Conservation (phyloP, 2,888 invertebrate species). For the Nycteola revayana region DNA sequence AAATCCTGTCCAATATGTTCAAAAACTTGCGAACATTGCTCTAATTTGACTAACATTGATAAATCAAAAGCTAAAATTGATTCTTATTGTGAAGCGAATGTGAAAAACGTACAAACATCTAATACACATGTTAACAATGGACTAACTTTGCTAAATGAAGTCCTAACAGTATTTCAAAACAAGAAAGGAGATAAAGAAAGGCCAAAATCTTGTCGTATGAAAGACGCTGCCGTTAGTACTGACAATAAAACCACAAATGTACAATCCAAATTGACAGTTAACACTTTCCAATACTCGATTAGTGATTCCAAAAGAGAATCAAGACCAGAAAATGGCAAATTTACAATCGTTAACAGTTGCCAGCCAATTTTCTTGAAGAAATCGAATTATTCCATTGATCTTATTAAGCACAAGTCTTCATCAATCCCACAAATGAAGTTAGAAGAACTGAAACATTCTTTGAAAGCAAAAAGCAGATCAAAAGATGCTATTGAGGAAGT, state of each 20-base stretch:
- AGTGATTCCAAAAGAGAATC: conserved; percentile 33
- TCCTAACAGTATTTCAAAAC: conserved; percentile 61
- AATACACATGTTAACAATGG: conserved; percentile 48
- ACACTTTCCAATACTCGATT: conserved; percentile 52
- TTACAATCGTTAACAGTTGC: conserved; percentile 44
- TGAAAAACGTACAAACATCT: conserved; percentile 52
- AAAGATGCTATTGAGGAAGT: conserved; percentile 70
- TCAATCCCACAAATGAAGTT: conserved; percentile 73
- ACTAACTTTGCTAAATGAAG: conserved; percentile 61
- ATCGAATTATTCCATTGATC: conserved; percentile 38
- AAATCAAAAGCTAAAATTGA: conserved; percentile 12
- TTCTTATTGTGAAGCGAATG: conserved; percentile 11
- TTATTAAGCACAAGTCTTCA: conserved; percentile 62
- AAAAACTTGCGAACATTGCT: conserved; percentile 20
- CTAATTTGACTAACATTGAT: conserved; percentile 6
- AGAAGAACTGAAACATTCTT: conserved; percentile 60
- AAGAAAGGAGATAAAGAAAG: conserved; percentile 45
- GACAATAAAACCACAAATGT: conserved; percentile 29
- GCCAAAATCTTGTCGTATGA: conserved; percentile 39
- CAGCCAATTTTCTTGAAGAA: conserved; percentile 41
- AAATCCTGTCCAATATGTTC: conserved; percentile 48
- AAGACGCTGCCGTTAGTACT: conserved; percentile 55
- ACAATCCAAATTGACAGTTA: conserved; percentile 30
- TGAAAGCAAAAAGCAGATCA: conserved; percentile 57
- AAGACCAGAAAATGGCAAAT: conserved; percentile 39